Evolutionary conservation across 2,797 vertebrate species (phyloP).

Genomic region (Silurus aristotelis): DNA sequence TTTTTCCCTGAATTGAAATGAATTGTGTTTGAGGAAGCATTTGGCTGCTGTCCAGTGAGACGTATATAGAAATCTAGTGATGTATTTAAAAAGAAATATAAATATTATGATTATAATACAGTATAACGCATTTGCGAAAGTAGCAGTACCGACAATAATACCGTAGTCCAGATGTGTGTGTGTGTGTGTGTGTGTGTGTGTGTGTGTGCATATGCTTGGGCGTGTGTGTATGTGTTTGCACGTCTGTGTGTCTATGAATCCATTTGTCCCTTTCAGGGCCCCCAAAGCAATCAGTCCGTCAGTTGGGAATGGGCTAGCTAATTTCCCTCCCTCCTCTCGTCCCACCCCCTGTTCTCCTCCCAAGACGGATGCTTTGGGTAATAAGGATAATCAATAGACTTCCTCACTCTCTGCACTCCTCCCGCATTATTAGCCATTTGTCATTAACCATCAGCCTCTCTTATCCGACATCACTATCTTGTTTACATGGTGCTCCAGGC

Average conservation of each 20-base stretch:
- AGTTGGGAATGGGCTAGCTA: conserved; percentile 73
- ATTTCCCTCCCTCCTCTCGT: conserved; percentile 66
- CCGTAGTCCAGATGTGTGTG: conserved; percentile 27
- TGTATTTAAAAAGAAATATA: not conserved
- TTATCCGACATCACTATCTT: conserved; percentile 75
- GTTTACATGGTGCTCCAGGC: conserved; percentile 64
- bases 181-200: conserved; percentile 39
- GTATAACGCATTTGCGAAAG: not conserved
- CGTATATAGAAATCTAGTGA: too few relatives aligned
- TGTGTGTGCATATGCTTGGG: conserved; percentile 36
- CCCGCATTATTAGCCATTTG: conserved; percentile 71
- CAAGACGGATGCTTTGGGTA: conserved; percentile 79
- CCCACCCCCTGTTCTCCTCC: conserved; percentile 54
- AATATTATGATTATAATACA: not conserved
- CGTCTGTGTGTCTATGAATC: conserved; percentile 51
- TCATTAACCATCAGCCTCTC: conserved; percentile 70
- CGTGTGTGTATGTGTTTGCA: conserved; percentile 33
- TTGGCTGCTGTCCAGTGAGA: too few relatives aligned
- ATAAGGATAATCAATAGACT: conserved; percentile 84
- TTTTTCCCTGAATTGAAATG: too few relatives aligned
- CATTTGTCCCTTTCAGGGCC: conserved; percentile 75
- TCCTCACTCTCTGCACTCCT: conserved; percentile 66
- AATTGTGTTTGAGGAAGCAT: too few relatives aligned
- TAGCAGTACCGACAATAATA: not conserved
- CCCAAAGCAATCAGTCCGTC: conserved; percentile 76